phyloP scores from a whole-genome alignment of 2,797 vertebrate species.

The Champsocephalus gunnari region DNA sequence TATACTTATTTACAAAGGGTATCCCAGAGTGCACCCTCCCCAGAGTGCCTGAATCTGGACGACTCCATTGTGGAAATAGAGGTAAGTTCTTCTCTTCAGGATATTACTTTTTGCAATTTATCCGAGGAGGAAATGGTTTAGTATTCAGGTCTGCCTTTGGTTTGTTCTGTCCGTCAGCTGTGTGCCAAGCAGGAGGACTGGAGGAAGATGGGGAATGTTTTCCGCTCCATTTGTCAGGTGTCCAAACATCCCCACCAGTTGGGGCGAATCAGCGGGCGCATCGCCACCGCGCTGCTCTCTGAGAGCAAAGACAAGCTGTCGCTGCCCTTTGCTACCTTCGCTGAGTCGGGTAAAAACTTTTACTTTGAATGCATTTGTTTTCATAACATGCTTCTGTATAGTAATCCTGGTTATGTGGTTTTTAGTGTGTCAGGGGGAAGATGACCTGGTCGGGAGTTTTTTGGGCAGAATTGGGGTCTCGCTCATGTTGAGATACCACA shows the following conservation, averaged over 20 bases:
- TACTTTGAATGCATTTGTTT: background rate
- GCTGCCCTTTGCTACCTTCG: constrained; percentile 91
- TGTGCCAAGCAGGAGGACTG: constrained; percentile 91
- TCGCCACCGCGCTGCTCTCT: constrained; percentile 85
- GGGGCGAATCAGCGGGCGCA: constrained; percentile 84
- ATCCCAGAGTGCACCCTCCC: constrained; percentile 16
- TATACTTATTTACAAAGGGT: constrained; percentile 41
- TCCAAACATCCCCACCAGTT: constrained; percentile 84
- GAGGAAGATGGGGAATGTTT: constrained; percentile 87
- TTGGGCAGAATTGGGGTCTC: constrained; percentile 92
- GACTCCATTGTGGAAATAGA: constrained; percentile 77
- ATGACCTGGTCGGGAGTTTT: constrained; percentile 76
- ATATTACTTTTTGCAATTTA: background rate
- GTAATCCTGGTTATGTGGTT: constrained; percentile 7
- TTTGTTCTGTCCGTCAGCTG: constrained; percentile 77
- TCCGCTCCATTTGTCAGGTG: constrained; percentile 82
- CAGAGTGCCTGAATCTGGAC: constrained; percentile 66
- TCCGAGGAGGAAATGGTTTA: background rate
- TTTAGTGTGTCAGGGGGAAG: constrained; percentile 75
- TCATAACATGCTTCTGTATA: background rate
- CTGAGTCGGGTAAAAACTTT: constrained; percentile 85
- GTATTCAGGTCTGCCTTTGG: background rate
- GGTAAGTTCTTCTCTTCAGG: constrained; percentile 60
- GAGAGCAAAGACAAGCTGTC: constrained; percentile 83
- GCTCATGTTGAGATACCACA: constrained; percentile 90